Conservation (phyloP, 2,888 invertebrate species). For the Embidobia sp. region DNA sequence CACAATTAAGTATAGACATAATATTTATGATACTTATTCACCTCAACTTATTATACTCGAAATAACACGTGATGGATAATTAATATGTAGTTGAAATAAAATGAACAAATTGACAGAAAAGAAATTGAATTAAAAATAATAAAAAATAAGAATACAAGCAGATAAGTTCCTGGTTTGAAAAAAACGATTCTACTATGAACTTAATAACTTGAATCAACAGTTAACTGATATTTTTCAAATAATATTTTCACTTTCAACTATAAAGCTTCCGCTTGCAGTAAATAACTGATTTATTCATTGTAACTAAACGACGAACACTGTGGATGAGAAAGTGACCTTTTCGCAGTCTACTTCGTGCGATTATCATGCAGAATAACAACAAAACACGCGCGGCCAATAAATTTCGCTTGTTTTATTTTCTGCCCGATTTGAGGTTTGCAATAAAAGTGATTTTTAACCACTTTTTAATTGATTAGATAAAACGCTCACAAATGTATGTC, state of each 20-base stretch:
- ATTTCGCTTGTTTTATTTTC: slow-evolving; percentile 1
- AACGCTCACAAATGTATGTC: too few species aligned
- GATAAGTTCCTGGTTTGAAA: too few species aligned
- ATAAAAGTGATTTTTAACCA: neutral
- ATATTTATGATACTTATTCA: too few species aligned
- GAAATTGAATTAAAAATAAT: too few species aligned
- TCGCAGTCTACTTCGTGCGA: slow-evolving; percentile 2
- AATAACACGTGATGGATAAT: too few species aligned
- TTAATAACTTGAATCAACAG: neutral
- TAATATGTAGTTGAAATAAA: too few species aligned
- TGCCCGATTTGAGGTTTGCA: neutral
- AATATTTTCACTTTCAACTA: slow-evolving; percentile 2
- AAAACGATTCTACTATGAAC: neutral
- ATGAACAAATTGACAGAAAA: too few species aligned
- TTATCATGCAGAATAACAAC: slow-evolving; percentile 7
- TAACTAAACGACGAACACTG: slow-evolving; percentile 15
- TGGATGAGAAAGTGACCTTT: slow-evolving; percentile 15
- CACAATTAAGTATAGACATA: too few species aligned
- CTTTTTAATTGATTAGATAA: neutral
- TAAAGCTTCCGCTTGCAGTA: slow-evolving; percentile 8
- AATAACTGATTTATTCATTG: slow-evolving; percentile 9
- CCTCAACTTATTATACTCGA: too few species aligned
- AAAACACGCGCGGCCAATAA: neutral
- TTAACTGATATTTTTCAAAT: neutral
- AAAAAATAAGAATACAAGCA: neutral